phyloP scores from a whole-genome alignment of 2,113 vertebrate genomes.

The Manacus vitellinus region DNA sequence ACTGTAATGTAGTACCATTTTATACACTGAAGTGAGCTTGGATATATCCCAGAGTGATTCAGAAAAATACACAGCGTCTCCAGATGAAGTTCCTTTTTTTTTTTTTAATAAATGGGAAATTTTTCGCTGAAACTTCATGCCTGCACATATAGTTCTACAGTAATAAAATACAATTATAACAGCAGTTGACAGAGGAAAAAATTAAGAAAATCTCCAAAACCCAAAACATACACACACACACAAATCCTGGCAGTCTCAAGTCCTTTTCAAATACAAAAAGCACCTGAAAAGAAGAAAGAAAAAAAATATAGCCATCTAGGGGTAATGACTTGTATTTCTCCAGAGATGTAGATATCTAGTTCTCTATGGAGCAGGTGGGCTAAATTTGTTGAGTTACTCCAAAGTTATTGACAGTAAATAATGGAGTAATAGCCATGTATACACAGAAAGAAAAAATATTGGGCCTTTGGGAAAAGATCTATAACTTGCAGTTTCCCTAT shows the following conservation, averaged over 20 bases:
- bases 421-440: not conserved
- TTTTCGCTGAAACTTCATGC: not conserved
- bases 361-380: not conserved
- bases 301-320: not conserved
- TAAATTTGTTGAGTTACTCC: not conserved
- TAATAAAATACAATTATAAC: not conserved
- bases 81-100: not conserved
- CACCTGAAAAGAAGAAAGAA: not conserved
- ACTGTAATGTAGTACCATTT: not conserved
- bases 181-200: not conserved
- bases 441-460: not conserved
- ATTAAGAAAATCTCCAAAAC: not conserved
- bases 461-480: not conserved
- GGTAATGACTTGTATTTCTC: not conserved
- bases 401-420: not conserved
- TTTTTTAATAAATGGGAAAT: not conserved
- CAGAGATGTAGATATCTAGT: not conserved
- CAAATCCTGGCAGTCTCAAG: not conserved
- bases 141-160: not conserved
- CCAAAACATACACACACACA: not conserved
- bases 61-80: not conserved
- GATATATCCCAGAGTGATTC: not conserved
- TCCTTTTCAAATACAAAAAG: not conserved
- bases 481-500: not conserved
- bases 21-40: not conserved